Conservation (phyloP, 2,888 invertebrate genomes). For the Macaria liturata region DNA sequence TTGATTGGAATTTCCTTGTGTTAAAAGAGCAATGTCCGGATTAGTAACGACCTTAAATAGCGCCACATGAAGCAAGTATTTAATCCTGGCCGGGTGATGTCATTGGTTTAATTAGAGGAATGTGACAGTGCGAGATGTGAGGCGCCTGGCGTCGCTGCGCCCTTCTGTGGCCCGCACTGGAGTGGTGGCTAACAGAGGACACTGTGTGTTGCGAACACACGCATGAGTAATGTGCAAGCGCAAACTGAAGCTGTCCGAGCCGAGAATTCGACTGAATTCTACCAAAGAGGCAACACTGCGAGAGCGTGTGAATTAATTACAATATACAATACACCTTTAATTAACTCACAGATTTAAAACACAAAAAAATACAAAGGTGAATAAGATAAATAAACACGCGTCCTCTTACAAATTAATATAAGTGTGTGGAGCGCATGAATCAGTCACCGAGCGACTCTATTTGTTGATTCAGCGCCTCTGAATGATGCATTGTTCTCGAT, state of each 20-base stretch:
- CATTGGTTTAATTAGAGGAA: slow-evolving; percentile 51
- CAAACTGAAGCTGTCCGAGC: slow-evolving; percentile 33
- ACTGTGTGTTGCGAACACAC: slow-evolving; percentile 27
- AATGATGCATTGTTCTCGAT: slow-evolving; percentile 57
- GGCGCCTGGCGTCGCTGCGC: slow-evolving; percentile 34
- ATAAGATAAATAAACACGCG: slow-evolving; percentile 26
- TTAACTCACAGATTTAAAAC: slow-evolving; percentile 26
- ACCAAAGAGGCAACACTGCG: slow-evolving; percentile 18
- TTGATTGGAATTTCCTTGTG: slow-evolving; percentile 8
- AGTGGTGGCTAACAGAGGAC: slow-evolving; percentile 18
- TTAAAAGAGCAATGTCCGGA: slow-evolving; percentile 12
- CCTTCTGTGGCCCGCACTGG: slow-evolving; percentile 22
- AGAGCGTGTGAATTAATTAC: slow-evolving; percentile 53
- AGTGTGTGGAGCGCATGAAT: slow-evolving; percentile 42
- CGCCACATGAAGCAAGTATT: slow-evolving; percentile 26
- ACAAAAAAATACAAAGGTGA: slow-evolving; percentile 15
- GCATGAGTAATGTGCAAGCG: slow-evolving; percentile 34
- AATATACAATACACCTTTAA: slow-evolving; percentile 38
- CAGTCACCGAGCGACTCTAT: slow-evolving; percentile 49
- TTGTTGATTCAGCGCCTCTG: slow-evolving; percentile 49
- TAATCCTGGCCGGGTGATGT: slow-evolving; percentile 46
- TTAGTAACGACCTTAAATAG: slow-evolving; percentile 25
- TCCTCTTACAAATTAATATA: slow-evolving; percentile 33
- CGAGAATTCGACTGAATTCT: slow-evolving; percentile 37
- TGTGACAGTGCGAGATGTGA: slow-evolving; percentile 41